A percentile compares a stretch with the other conserved stretches of the same genome.
Conservation (phyloP, 2,797 vertebrate species). For the Poecilia picta region DNA sequence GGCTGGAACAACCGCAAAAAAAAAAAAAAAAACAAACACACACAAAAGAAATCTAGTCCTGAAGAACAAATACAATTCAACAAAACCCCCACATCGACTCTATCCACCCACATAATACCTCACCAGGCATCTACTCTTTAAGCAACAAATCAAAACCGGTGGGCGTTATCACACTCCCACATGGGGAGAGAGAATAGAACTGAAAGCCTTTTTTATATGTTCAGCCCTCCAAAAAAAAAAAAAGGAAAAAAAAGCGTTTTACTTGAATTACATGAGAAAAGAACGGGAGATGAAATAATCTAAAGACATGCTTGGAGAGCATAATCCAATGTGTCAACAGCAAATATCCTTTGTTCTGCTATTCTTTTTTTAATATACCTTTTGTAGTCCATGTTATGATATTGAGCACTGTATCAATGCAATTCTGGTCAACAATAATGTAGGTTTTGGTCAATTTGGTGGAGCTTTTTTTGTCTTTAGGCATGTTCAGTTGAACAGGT, state of each 20-base stretch:
- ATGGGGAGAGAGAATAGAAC: conserved; percentile 54
- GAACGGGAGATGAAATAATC: conserved; percentile 28
- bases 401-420: background rate
- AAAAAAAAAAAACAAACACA: conserved; percentile 48
- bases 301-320: conserved; percentile 8
- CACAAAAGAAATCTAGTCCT: conserved; percentile 64
- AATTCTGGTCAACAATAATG: background rate
- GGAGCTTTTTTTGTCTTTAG: background rate
- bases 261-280: conserved; percentile 33
- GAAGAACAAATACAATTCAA: conserved; percentile 68
- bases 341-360: conserved; percentile 6
- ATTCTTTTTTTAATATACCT: background rate
- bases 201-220: conserved; percentile 31
- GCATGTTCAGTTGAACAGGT: background rate
- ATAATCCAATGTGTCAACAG: background rate
- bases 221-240: conserved; percentile 38
- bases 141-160: conserved; percentile 75
- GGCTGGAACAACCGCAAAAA: conserved; percentile 49
- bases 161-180: conserved; percentile 70
- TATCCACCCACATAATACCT: conserved; percentile 74
- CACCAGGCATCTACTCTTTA: conserved; percentile 72
- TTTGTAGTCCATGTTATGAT: background rate
- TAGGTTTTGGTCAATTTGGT: background rate
- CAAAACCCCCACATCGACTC: conserved; percentile 66
- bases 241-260: conserved; percentile 21